These are phyloP conservation scores for Pempheris klunzingeri DNA, from an alignment of 2,797 vertebrate species.

Conservation along the genomic window DNA sequence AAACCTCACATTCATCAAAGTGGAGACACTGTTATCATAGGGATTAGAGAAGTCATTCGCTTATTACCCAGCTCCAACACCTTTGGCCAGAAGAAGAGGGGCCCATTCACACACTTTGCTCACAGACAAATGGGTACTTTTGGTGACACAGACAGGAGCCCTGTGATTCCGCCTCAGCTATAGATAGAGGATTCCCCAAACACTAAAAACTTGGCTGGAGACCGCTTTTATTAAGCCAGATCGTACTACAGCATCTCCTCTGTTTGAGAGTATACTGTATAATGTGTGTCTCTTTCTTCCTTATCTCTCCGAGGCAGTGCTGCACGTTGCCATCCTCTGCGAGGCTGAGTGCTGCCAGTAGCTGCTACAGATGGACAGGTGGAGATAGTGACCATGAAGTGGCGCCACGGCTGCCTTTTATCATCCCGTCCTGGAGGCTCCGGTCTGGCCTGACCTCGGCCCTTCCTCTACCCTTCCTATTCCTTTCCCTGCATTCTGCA, in stretches of 20 bases:
- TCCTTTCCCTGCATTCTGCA: conserved; percentile 81
- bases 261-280: conserved; percentile 57
- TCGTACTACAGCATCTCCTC: conserved; percentile 49
- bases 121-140: not conserved
- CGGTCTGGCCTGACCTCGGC: conserved; percentile 81
- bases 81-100: conserved; percentile 22
- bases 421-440: conserved; percentile 80
- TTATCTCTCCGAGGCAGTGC: conserved; percentile 74
- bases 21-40: conserved; percentile 24
- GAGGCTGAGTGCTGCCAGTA: conserved; percentile 79
- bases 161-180: conserved; percentile 7
- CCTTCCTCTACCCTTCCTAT: conserved; percentile 72
- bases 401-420: conserved; percentile 81
- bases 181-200: conserved; percentile 43
- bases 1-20: conserved; percentile 47
- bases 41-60: conserved; percentile 25
- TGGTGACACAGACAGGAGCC: conserved; percentile 15
- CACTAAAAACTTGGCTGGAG: conserved; percentile 40
- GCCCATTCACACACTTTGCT: conserved; percentile 17
- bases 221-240: conserved; percentile 47
- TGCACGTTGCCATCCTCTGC: conserved; percentile 57
- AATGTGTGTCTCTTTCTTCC: conserved; percentile 56
- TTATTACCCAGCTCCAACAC: conserved; percentile 38
- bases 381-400: conserved; percentile 85
- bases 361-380: conserved; percentile 87